Base-by-base conservation (phyloP, 2,888 invertebrate species). In the Oxyscelio sp. region DNA sequence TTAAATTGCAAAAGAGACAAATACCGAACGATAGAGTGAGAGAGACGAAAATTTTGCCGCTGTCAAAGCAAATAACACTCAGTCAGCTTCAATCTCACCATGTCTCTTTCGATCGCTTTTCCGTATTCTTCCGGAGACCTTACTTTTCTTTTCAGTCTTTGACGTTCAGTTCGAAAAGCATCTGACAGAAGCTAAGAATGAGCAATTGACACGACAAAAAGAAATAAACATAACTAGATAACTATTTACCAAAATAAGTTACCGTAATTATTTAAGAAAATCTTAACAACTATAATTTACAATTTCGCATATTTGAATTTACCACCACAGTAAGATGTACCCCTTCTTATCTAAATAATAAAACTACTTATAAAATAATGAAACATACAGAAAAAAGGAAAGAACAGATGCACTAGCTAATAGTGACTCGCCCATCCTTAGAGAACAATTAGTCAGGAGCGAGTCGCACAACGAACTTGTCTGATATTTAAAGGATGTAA, bases 21-120 rank as follows among this genome's bases (percentile, higher is more conserved):
- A 73, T 38, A 31, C 1, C n/a, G 52, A 8, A 21, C 24, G 74
- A 56, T 3, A 31, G 56, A 68, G 61, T 17, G 52, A 40, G 70
- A 71, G 61, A 40, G 31, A 27, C 50, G 65, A 79, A 66, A 75
- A 82, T 75, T 85, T 85, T 48, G 61, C 54, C 45, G 61, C 73
- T 73, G 63, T 78, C 78, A 82, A 79, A 82, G 85, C 71, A 79
- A 82, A 79, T 85, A 82, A 66, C 79, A 82, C 58, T 50, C 50
- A 85, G 70, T 85, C 82, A 85, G 78, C 82, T 75, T 63, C 68
- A 81, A 81, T 81, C 66, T 54, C 52, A 59, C 27, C 56, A 22
- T 80, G 52, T 73, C 71, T 63, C 40, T 78, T 61, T 43, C 31
- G 66, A 59, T 73, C 77, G 48, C 75, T 43, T 71, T 71, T 77